phyloP scores from a whole-genome alignment of 1,140 invertebrate species.

The Anoplolepis gracilipes region DNA sequence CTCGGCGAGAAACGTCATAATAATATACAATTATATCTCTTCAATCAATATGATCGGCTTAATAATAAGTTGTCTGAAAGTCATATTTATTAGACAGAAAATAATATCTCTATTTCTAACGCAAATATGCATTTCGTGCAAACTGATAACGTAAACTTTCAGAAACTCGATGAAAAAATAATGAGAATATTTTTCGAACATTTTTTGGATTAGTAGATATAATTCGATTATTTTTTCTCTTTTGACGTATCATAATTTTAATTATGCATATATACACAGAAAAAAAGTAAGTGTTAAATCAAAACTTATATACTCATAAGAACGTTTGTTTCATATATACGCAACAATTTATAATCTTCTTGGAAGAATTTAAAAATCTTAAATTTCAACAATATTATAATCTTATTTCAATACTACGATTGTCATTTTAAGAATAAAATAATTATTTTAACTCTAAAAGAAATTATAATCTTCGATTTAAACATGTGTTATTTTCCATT shows the following conservation, averaged over 20 bases:
- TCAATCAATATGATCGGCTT: background rate
- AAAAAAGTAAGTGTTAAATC: too few relatives aligned
- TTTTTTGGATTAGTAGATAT: background rate
- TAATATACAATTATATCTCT: background rate
- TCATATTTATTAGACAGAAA: background rate
- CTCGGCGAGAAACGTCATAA: background rate
- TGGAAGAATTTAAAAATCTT: too few relatives aligned
- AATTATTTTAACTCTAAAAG: too few relatives aligned
- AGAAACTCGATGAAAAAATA: background rate
- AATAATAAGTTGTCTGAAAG: background rate
- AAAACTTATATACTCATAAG: too few relatives aligned
- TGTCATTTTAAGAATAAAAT: too few relatives aligned
- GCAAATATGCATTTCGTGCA: background rate
- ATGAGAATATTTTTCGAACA: background rate
- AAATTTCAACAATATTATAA: too few relatives aligned
- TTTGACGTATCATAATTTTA: slow-evolving; percentile 2
- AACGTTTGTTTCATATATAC: too few relatives aligned
- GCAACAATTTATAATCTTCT: too few relatives aligned
- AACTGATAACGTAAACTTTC: too few relatives aligned
- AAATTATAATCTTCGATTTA: too few relatives aligned
- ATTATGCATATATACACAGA: background rate
- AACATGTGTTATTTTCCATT: too few relatives aligned
- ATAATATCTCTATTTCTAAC: background rate
- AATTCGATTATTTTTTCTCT: background rate
- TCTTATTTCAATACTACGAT: too few relatives aligned